Percentiles rank a stretch among this genome's conserved stretches.
These are phyloP conservation scores for Smithornis capensis DNA, from an alignment of 2,113 vertebrate species.

Conservation along the genomic window DNA sequence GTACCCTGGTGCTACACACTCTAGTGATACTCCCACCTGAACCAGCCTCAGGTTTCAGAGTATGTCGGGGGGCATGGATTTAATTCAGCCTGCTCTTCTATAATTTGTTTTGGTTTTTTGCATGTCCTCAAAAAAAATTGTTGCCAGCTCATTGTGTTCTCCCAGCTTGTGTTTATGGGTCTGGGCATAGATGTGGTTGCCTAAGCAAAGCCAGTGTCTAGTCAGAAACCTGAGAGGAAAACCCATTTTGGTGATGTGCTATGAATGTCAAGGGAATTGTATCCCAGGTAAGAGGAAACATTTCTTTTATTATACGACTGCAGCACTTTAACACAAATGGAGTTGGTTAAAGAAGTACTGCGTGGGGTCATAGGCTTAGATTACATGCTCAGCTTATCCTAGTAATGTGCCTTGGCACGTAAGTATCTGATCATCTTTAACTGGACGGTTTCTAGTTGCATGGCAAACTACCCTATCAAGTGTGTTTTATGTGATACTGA, in stretches of 20 bases:
- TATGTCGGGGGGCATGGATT: background rate
- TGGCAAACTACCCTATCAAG: background rate
- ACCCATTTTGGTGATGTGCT: background rate
- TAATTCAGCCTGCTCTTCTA: background rate
- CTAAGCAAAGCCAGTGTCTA: background rate
- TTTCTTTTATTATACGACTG: background rate
- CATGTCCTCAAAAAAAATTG: background rate
- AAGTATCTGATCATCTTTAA: slow-evolving; percentile 9
- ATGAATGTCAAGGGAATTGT: background rate
- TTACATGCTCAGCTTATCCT: slow-evolving; percentile 21
- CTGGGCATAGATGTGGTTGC: background rate
- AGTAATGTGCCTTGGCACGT: slow-evolving; percentile 12
- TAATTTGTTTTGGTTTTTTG: background rate
- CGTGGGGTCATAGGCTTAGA: slow-evolving; percentile 3
- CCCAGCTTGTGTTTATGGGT: background rate
- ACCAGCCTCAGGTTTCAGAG: background rate
- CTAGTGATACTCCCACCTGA: background rate
- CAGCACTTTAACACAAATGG: background rate
- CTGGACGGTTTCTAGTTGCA: background rate
- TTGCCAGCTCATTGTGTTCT: background rate
- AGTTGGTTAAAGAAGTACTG: background rate
- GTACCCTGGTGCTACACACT: accelerated
- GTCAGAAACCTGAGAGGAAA: background rate
- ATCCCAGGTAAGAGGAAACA: background rate
- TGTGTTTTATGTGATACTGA: background rate